phyloP scores from a whole-genome alignment of 92 coral and sea anemone species.

The Porites cylindrica region DNA sequence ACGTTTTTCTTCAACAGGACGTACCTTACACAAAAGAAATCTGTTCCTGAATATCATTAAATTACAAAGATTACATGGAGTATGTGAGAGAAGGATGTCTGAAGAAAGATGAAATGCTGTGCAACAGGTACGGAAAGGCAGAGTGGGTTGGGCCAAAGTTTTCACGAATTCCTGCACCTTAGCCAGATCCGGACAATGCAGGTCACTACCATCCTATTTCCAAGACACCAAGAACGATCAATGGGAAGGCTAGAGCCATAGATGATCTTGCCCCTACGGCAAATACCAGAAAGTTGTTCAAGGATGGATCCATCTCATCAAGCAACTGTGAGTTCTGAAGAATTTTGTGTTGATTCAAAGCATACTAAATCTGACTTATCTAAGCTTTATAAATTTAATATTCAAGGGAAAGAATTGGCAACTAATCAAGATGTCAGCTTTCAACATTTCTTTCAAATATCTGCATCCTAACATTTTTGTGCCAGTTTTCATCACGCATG shows the following conservation, averaged over 20 bases:
- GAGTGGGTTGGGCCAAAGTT: conserved; percentile 38
- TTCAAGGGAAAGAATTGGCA: no score
- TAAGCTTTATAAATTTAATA: no score
- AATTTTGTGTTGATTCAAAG: conserved; percentile 35
- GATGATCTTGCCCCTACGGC: conserved; percentile 37
- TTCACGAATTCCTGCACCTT: conserved; percentile 41
- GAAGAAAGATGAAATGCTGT: no score
- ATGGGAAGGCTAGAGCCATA: not conserved
- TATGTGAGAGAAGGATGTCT: conserved; percentile 31
- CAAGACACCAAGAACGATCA: conserved; percentile 11
- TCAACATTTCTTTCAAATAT: no score
- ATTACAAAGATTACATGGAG: conserved; percentile 38
- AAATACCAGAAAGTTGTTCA: no score
- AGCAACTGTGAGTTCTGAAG: conserved; percentile 41
- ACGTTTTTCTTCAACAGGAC: conserved; percentile 19
- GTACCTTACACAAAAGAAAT: conserved; percentile 25
- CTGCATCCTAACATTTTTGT: no score
- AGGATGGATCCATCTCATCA: conserved; percentile 21
- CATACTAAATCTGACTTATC: no score
- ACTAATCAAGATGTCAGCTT: no score
- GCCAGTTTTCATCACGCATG: no score
- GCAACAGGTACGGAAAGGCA: conserved; percentile 7
- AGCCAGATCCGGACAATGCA: conserved; percentile 41
- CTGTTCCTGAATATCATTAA: conserved; percentile 14
- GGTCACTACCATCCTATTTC: conserved; percentile 44